Percentiles rank a stretch among this genome's conserved stretches.
phyloP scores from a whole-genome alignment of 2,113 vertebrate species.

The Oreotrochilus melanogaster region DNA sequence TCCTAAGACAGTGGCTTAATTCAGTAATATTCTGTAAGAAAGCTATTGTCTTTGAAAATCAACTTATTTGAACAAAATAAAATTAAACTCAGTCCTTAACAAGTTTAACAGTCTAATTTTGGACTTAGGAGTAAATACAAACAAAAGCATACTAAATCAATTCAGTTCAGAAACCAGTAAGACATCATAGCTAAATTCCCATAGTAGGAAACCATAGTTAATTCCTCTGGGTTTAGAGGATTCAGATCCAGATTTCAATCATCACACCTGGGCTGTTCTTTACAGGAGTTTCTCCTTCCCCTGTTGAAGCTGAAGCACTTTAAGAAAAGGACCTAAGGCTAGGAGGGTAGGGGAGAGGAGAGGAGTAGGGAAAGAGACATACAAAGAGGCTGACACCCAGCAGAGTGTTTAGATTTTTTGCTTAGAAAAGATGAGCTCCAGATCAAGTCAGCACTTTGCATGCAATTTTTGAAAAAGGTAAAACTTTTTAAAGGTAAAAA shows the following conservation, averaged over 20 bases:
- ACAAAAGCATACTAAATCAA: not conserved
- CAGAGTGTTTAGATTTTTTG: not conserved
- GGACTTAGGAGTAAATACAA: not conserved
- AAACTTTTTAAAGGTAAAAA: not conserved
- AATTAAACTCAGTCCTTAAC: not conserved
- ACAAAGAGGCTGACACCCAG: not conserved
- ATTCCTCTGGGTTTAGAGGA: not conserved
- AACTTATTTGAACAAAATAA: not conserved
- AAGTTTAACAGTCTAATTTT: not conserved
- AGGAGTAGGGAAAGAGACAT: not conserved
- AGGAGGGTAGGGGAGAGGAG: accelerated
- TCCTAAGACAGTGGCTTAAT: not conserved
- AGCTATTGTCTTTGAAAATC: not conserved
- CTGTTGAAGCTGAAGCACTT: not conserved
- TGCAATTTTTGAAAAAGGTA: not conserved
- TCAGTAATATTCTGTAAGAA: not conserved
- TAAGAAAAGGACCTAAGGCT: not conserved
- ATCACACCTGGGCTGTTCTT: not conserved
- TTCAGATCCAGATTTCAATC: not conserved
- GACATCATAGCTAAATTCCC: not conserved
- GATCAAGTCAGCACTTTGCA: not conserved
- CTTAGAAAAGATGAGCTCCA: not conserved
- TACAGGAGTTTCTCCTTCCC: not conserved
- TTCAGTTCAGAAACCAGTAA: not conserved
- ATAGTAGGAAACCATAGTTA: not conserved